Evolutionary conservation across 2,888 invertebrate species (phyloP), one percentile per base, ranked within the genome.

Genomic region (Malthinus seriepunctatus): DNA sequence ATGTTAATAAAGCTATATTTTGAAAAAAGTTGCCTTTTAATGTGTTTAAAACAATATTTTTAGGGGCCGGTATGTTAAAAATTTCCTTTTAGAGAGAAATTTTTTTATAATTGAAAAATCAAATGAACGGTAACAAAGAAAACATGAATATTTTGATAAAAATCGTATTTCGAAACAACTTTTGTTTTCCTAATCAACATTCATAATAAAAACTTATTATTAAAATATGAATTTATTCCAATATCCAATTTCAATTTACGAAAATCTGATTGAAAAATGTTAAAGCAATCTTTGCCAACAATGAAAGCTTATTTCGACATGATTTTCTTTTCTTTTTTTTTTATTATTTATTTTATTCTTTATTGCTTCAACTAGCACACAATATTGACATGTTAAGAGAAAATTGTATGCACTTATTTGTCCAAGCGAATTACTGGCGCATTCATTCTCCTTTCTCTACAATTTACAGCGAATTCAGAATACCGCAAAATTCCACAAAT

Each of bases 401-500:
- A 23, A 23, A 23, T 23, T 55, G 39, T 35, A 42, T 51, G 46
- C 51, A 57, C 51, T 57, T 57, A 57, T 57, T 57, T 57, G 47
- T 46, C 33, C 47, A 46, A 51, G 51, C 51, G 51, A 59, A 59
- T 54, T 54, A 54, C 44, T 54, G 58, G 31, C 52, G 32, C 47
- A 48, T 50, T 60, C 48, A 35, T 63, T 63, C 64, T 60, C 65
- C 65, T 60, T 65, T 65, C 63, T 55, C 58, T 61, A 60, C 56
- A 64, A 63, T 67, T 66, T 66, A 64, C 61, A 65, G 63, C 67
- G 65, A 64, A 65, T 55, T 69, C 68, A 69, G 67, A 63, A 70
- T 67, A 77, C 81, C 80, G 78, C 80, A 78, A 80, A 81, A 81
- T 81, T 81, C 80, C 80, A 78, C 79, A 81, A 81, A 81, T 82